Conservation (phyloP, 2,888 invertebrate genomes). For the Leptinotarsa juncta region DNA sequence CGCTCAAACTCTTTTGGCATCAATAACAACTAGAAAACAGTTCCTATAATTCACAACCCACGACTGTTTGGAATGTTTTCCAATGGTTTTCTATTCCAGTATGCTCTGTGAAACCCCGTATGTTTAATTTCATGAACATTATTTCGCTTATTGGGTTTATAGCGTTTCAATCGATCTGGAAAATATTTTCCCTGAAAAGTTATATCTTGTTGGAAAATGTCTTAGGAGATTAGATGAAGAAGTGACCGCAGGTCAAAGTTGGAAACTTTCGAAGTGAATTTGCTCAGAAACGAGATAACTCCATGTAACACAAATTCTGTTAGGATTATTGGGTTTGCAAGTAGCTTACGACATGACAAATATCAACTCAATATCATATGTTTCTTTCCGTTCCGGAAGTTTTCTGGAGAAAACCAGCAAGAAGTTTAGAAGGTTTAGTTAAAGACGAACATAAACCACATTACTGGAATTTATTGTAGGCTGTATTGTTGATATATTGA, state of each 20-base stretch:
- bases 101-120: background rate
- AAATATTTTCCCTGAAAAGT: slow-evolving; percentile 12
- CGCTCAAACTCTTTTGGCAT: no score
- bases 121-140: background rate
- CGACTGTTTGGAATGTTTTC: no score
- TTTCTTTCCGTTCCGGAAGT: slow-evolving; percentile 29
- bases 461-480: no score
- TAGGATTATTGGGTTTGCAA: slow-evolving; percentile 61
- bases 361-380: slow-evolving; percentile 45
- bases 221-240: slow-evolving; percentile 56
- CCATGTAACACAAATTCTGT: slow-evolving; percentile 60
- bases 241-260: slow-evolving; percentile 64
- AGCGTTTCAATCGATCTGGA: background rate
- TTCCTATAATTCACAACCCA: no score
- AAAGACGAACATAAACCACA: no score
- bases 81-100: no score
- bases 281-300: slow-evolving; percentile 60
- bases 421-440: no score
- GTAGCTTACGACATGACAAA: slow-evolving; percentile 50
- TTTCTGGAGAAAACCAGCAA: background rate
- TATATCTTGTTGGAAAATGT: slow-evolving; percentile 46
- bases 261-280: slow-evolving; percentile 62
- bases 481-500: no score
- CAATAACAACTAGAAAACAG: no score
- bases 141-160: slow-evolving; percentile 19